Conservation (phyloP, 2,888 invertebrate genomes). For the Tenthredo amoena region DNA sequence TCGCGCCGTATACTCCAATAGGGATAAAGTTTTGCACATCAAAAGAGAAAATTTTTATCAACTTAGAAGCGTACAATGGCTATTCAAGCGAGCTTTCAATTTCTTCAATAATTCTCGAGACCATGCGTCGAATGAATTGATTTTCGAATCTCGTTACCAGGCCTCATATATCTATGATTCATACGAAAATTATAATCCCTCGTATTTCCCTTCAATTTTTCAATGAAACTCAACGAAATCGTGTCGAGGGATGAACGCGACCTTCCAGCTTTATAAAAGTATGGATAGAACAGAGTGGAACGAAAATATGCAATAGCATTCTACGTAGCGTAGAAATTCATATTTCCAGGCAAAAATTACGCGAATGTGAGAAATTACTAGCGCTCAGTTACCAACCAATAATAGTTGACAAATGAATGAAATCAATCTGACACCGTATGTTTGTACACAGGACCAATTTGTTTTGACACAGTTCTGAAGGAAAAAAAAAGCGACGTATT, state of each 20-base stretch:
- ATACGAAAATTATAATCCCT: background rate
- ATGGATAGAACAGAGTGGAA: background rate
- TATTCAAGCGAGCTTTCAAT: background rate
- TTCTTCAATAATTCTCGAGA: background rate
- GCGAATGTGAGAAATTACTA: background rate
- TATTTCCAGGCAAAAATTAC: background rate
- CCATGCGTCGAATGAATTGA: background rate
- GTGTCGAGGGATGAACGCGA: background rate
- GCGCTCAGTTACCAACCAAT: constrained; percentile 4
- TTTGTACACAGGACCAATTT: background rate
- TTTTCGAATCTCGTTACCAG: background rate
- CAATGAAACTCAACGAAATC: background rate
- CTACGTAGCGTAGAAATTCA: background rate
- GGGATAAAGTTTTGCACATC: background rate
- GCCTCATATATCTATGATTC: background rate
- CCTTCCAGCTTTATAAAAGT: background rate
- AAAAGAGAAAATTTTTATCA: constrained; percentile 13
- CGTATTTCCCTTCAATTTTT: background rate
- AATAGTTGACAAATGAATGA: constrained; percentile 19
- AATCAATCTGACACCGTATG: background rate
- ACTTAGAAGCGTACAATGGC: background rate
- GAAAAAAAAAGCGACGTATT: background rate
- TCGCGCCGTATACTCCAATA: background rate
- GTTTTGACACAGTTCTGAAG: background rate
- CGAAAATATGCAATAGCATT: background rate